Evolutionary conservation across 2,888 invertebrate species (phyloP).

Genomic region (Philereme vetulata): DNA sequence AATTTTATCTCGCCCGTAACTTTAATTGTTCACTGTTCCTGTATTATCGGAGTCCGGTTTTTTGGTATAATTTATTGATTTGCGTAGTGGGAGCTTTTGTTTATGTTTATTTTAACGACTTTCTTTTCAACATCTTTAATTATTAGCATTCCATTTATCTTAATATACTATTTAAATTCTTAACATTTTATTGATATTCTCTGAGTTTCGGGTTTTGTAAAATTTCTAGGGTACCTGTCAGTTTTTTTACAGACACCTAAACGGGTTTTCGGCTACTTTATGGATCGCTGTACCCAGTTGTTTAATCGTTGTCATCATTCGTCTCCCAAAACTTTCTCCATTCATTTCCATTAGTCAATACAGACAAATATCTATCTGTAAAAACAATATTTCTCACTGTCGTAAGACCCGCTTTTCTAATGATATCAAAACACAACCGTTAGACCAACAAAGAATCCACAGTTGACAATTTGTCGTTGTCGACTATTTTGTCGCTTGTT

Average conservation of each 20-base stretch:
- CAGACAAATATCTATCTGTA: slow-evolving; percentile 67
- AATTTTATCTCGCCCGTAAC: slow-evolving; percentile 63
- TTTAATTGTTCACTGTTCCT: slow-evolving; percentile 70
- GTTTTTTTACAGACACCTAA: too few species aligned
- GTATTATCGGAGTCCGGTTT: slow-evolving; percentile 65
- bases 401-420: slow-evolving; percentile 71
- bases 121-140: slow-evolving; percentile 30
- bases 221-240: too few species aligned
- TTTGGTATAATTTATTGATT: slow-evolving; percentile 60
- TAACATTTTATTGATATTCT: too few species aligned
- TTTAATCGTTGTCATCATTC: slow-evolving; percentile 58
- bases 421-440: slow-evolving; percentile 79
- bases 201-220: too few species aligned
- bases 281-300: slow-evolving; percentile 43
- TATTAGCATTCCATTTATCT: slow-evolving; percentile 37
- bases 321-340: slow-evolving; percentile 68
- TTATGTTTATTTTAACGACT: slow-evolving; percentile 55
- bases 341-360: slow-evolving; percentile 34
- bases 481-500: slow-evolving; percentile 50
- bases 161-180: background rate
- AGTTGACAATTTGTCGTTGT: slow-evolving; percentile 62
- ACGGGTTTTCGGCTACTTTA: slow-evolving; percentile 11
- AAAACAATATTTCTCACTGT: slow-evolving; percentile 73
- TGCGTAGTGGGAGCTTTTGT: slow-evolving; percentile 62
- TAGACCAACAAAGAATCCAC: slow-evolving; percentile 74